Evolutionary conservation across 1,140 invertebrate species (phyloP).

Genomic region (Drosophila bocqueti): DNA sequence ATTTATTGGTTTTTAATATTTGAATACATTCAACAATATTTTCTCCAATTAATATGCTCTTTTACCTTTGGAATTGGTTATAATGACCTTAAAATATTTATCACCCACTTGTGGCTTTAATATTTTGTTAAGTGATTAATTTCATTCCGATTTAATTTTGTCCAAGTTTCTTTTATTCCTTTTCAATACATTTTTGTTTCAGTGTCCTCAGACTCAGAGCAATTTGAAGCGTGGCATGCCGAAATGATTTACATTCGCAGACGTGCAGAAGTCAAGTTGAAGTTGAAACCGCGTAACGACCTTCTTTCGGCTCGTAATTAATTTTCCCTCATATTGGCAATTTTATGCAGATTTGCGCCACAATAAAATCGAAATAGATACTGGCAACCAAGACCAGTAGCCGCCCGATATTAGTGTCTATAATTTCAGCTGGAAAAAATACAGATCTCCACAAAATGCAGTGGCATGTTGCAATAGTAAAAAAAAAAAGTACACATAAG

Average conservation of each 20-base stretch:
- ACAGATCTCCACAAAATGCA: constrained; percentile 53
- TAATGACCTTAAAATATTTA: not conserved
- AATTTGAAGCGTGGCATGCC: constrained; percentile 71
- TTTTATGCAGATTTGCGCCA: constrained; percentile 42
- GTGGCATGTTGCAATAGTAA: constrained; percentile 62
- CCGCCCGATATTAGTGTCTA: constrained; percentile 64
- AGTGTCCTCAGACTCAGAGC: constrained; percentile 9
- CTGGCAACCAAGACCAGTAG: constrained; percentile 62
- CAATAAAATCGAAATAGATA: constrained; percentile 50
- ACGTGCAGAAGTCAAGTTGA: constrained; percentile 55
- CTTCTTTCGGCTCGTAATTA: constrained; percentile 40
- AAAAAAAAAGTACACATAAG: constrained; percentile 39
- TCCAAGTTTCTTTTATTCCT: not conserved
- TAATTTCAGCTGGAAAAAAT: constrained; percentile 56
- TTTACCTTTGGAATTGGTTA: not conserved
- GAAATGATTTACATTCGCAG: constrained; percentile 84
- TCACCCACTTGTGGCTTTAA: not conserved
- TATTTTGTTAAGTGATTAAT: not conserved
- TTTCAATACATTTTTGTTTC: not conserved
- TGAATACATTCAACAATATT: not conserved
- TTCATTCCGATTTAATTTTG: not conserved
- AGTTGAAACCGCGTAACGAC: constrained; percentile 68
- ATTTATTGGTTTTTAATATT: too few species aligned
- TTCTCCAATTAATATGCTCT: not conserved
- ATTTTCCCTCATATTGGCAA: constrained; percentile 46